A percentile compares a stretch with the other conserved stretches of the same genome.
Evolutionary conservation across 1,140 invertebrate genomes (phyloP).

Genomic region (Laupala kohalensis): DNA sequence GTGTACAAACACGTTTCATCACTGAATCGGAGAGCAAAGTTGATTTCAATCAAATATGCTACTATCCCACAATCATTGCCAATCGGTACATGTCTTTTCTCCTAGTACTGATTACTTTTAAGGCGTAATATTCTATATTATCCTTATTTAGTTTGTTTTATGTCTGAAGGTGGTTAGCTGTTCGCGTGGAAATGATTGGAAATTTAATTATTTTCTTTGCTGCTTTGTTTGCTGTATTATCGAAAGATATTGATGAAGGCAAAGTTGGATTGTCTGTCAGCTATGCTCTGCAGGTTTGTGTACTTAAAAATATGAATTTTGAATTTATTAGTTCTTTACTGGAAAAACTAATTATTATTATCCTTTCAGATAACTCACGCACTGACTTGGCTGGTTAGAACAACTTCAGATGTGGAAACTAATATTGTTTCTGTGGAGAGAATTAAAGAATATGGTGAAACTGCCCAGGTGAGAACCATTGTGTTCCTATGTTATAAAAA

Average conservation of each 20-base stretch:
- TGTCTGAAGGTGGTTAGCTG: conserved; percentile 68
- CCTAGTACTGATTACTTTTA: too few species aligned
- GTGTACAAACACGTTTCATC: conserved; percentile 62
- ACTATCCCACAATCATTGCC: conserved; percentile 74
- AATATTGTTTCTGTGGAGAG: conserved; percentile 96
- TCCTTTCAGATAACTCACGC: conserved; percentile 71
- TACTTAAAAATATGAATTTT: too few species aligned
- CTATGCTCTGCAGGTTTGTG: conserved; percentile 68
- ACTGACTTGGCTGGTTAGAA: conserved; percentile 89
- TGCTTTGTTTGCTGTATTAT: conserved; percentile 73
- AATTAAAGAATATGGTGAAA: conserved; percentile 91
- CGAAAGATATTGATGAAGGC: conserved; percentile 54
- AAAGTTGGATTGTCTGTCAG: conserved; percentile 80
- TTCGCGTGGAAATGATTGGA: conserved; percentile 83
- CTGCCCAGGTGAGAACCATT: conserved; percentile 36
- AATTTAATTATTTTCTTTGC: conserved; percentile 85
- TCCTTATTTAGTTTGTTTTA: background rate
- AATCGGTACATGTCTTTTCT: conserved; percentile 45
- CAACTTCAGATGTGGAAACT: conserved; percentile 93
- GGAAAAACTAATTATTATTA: too few species aligned
- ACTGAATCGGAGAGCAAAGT: conserved; percentile 69
- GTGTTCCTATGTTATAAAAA: too few species aligned
- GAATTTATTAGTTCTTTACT: too few species aligned
- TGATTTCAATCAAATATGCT: conserved; percentile 78
- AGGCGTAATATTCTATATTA: too few species aligned